A percentile compares a stretch with the other conserved stretches of the same genome.
These are phyloP conservation scores for Micromys minutus DNA, from an alignment of 2,113 vertebrate genomes.

Conservation along the genomic window DNA sequence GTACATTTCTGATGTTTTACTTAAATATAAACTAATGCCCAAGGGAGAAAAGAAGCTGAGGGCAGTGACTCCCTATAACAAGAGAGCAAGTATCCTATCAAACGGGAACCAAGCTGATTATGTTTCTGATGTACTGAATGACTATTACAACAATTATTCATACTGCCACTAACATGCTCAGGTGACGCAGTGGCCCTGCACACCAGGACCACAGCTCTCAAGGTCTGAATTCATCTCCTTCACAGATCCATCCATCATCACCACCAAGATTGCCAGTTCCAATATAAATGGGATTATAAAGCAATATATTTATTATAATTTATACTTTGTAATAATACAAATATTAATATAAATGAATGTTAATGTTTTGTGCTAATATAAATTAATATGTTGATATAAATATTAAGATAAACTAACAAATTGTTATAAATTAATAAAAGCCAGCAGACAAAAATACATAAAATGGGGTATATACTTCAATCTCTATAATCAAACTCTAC, in stretches of 20 bases:
- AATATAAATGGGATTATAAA: constrained; percentile 12
- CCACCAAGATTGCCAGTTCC: not conserved
- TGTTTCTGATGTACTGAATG: not conserved
- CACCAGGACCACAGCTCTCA: not conserved
- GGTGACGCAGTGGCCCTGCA: not conserved
- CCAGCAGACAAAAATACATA: not conserved
- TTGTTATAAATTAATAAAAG: not conserved
- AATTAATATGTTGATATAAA: too few species aligned
- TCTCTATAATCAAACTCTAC: not conserved
- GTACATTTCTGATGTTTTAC: not conserved
- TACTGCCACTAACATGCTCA: not conserved
- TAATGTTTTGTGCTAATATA: too few species aligned
- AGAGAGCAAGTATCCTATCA: not conserved
- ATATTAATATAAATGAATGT: too few species aligned
- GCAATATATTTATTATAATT: too few species aligned
- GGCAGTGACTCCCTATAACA: not conserved
- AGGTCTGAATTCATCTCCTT: not conserved
- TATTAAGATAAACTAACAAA: too few species aligned
- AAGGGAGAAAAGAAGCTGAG: not conserved
- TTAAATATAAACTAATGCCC: not conserved
- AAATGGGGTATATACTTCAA: not conserved
- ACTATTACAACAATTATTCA: not conserved
- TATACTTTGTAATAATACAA: too few species aligned
- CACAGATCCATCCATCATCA: not conserved
- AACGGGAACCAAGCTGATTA: not conserved